A percentile compares a stretch with the other conserved stretches of the same genome.
Conservation (phyloP, 2,888 invertebrate genomes). For the Hydrotaea diabolus region DNA sequence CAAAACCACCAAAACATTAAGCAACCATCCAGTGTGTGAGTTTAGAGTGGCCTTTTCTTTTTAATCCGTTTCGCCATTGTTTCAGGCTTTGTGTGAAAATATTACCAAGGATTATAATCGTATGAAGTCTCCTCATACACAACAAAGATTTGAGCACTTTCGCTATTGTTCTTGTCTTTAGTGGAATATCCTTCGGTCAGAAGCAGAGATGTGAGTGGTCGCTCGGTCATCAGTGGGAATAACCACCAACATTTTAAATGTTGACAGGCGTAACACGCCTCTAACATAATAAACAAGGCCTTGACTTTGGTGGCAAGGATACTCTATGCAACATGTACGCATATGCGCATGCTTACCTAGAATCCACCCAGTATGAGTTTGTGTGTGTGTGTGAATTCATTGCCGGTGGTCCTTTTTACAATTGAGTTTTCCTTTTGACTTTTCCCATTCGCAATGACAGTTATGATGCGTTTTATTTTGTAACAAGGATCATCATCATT, state of each 20-base stretch:
- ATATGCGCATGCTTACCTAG: slow-evolving; percentile 11
- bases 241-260: slow-evolving; percentile 80
- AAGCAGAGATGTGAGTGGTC: slow-evolving; percentile 19
- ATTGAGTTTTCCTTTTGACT: slow-evolving; percentile 26
- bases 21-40: too few relatives aligned
- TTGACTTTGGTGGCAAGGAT: slow-evolving; percentile 37
- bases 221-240: slow-evolving; percentile 46
- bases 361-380: background rate
- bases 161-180: slow-evolving; percentile 26
- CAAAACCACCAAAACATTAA: slow-evolving; percentile 48
- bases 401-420: slow-evolving; percentile 55
- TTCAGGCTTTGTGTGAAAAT: slow-evolving; percentile 15
- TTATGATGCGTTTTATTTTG: slow-evolving; percentile 64
- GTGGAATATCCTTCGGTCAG: background rate
- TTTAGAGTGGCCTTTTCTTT: slow-evolving; percentile 51
- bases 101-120: slow-evolving; percentile 31
- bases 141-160: slow-evolving; percentile 39
- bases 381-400: slow-evolving; percentile 49
- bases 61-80: slow-evolving; percentile 55
- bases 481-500: slow-evolving; percentile 47
- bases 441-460: slow-evolving; percentile 60
- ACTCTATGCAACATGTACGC: background rate
- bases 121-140: slow-evolving; percentile 43
- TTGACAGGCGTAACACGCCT: slow-evolving; percentile 81
- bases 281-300: slow-evolving; percentile 78